Percentiles rank a stretch among this genome's conserved stretches.
Evolutionary conservation across 2,888 invertebrate species (phyloP).

Genomic region (Habrosyne pyritoides): DNA sequence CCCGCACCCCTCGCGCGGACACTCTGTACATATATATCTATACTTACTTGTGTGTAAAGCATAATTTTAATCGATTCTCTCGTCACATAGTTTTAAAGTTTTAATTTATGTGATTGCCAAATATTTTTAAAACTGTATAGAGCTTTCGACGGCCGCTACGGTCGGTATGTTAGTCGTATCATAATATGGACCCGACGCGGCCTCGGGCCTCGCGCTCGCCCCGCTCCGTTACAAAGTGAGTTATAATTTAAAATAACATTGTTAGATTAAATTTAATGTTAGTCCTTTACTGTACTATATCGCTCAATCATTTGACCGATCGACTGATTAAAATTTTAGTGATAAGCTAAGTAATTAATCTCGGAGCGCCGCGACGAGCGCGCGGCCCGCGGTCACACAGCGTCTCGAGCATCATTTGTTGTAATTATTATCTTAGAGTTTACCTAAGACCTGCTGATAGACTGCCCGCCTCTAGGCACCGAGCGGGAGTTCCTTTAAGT

Average conservation of each 20-base stretch:
- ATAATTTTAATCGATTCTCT: conserved; percentile 82
- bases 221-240: conserved; percentile 71
- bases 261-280: conserved; percentile 84
- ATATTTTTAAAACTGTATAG: conserved; percentile 80
- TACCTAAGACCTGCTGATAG: conserved; percentile 65
- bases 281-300: conserved; percentile 83
- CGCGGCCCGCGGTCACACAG: conserved; percentile 34
- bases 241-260: conserved; percentile 83
- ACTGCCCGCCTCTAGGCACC: conserved; percentile 39
- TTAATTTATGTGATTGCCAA: conserved; percentile 83
- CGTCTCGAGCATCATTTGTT: conserved; percentile 50
- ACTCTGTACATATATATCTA: conserved; percentile 65
- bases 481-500: conserved; percentile 60
- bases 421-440: conserved; percentile 66
- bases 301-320: conserved; percentile 84
- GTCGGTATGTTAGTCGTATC: conserved; percentile 59
- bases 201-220: conserved; percentile 52
- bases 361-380: conserved; percentile 38
- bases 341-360: conserved; percentile 80
- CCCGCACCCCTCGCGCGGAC: conserved; percentile 68
- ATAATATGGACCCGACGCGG: conserved; percentile 38
- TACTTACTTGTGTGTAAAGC: conserved; percentile 81
- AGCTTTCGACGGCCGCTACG: conserved; percentile 59
- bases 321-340: conserved; percentile 84
- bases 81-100: conserved; percentile 82